These are phyloP conservation scores for Mylabris sibirica DNA, from an alignment of 2,888 invertebrate species.

Conservation along the genomic window DNA sequence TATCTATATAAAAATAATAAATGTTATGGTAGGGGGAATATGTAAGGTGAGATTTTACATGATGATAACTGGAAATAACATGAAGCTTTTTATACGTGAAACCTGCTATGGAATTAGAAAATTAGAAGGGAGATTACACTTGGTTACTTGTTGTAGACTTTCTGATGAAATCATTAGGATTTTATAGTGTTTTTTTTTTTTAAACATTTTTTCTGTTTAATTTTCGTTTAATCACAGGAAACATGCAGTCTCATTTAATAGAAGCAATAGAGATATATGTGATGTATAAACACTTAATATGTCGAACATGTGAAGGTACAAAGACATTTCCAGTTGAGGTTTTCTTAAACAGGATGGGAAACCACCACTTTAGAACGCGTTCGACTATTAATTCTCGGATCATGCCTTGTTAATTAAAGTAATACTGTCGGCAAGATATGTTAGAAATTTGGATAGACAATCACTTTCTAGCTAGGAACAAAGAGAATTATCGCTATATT, in stretches of 20 bases:
- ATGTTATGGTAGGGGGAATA: too few species aligned
- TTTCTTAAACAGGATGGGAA: constrained; percentile 33
- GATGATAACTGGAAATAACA: neutral
- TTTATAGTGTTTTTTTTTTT: neutral
- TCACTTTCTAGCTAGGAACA: constrained; percentile 4
- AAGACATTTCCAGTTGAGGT: constrained; percentile 30
- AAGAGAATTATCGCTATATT: constrained; percentile 1
- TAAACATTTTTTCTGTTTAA: neutral
- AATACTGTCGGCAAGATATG: constrained; percentile 15
- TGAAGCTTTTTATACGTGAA: neutral
- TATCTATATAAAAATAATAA: neutral
- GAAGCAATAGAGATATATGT: neutral
- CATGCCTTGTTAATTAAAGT: constrained; percentile 26
- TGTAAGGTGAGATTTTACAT: neutral
- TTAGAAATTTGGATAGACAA: constrained; percentile 15
- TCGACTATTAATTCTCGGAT: constrained; percentile 22
- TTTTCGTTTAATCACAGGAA: neutral
- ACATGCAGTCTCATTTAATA: neutral
- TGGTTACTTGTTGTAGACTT: neutral
- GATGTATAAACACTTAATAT: neutral
- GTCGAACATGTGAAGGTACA: constrained; percentile 17
- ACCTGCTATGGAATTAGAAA: neutral
- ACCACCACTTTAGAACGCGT: constrained; percentile 26
- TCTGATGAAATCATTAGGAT: neutral
- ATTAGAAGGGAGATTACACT: constrained; percentile 7